phyloP scores from a whole-genome alignment of 1,140 invertebrate species.

The Rhizoglyphus robini region DNA sequence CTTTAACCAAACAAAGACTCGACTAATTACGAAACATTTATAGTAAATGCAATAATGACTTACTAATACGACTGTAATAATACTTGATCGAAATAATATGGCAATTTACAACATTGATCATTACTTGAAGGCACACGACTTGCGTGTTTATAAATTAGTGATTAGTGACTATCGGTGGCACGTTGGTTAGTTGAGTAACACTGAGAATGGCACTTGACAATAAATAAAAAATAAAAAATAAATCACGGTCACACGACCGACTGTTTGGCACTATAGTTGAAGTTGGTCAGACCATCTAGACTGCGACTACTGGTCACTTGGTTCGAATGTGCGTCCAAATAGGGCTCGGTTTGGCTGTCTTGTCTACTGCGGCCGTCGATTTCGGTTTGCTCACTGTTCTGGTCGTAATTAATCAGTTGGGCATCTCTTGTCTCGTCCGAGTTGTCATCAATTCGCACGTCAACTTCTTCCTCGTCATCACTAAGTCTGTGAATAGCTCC shows the following conservation, averaged over 20 bases:
- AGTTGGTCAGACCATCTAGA: not conserved
- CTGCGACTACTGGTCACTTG: not conserved
- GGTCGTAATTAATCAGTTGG: not conserved
- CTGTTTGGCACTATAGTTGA: not conserved
- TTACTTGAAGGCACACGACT: too few relatives aligned
- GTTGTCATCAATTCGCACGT: constrained; percentile 1
- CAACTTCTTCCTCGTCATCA: not conserved
- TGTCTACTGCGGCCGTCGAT: not conserved
- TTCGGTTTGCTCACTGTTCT: not conserved
- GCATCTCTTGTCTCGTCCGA: not conserved
- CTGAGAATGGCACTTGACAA: too few relatives aligned
- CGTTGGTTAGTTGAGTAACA: too few relatives aligned
- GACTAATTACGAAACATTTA: too few relatives aligned
- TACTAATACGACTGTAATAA: too few relatives aligned
- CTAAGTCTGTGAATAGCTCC: not conserved
- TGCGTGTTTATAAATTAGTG: too few relatives aligned
- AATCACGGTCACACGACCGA: not conserved
- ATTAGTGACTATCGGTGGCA: too few relatives aligned
- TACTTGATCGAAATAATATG: too few relatives aligned
- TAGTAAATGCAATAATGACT: too few relatives aligned
- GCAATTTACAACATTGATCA: too few relatives aligned
- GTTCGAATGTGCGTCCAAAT: not conserved
- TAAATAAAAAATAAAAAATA: not conserved
- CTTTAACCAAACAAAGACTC: too few relatives aligned
- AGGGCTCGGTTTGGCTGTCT: not conserved